These are phyloP conservation scores for Malurus elegans DNA, from an alignment of 2,113 vertebrate species.

Conservation along the genomic window DNA sequence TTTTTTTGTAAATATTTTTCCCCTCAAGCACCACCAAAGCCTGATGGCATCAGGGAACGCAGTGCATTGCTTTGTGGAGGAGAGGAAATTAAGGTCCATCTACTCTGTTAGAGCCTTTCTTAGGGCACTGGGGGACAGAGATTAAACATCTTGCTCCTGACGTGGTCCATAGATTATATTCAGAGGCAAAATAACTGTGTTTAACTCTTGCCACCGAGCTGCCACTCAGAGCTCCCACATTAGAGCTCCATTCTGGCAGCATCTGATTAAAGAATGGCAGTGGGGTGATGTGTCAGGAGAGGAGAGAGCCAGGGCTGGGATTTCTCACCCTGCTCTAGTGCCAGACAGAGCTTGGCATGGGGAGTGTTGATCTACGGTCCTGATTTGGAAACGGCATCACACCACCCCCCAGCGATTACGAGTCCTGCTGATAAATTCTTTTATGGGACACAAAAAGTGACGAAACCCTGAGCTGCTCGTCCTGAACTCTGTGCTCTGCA, in stretches of 20 bases:
- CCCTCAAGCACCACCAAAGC: background rate
- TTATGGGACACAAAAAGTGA: background rate
- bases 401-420: accelerated
- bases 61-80: background rate
- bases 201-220: background rate
- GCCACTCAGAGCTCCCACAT: background rate
- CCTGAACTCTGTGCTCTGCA: background rate
- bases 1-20: background rate
- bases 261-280: background rate
- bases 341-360: background rate
- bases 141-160: background rate
- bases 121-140: background rate
- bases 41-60: background rate
- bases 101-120: background rate
- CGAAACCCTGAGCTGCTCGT: background rate
- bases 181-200: background rate
- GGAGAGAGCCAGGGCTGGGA: background rate
- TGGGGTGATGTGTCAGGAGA: background rate
- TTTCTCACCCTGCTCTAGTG: background rate
- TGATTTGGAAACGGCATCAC: background rate
- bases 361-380: background rate
- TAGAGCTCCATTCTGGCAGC: background rate
- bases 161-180: background rate
- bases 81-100: background rate
- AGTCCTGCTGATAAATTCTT: background rate